Evolutionary conservation across 2,888 invertebrate species (phyloP).

Genomic region (Erebia epiphron): DNA sequence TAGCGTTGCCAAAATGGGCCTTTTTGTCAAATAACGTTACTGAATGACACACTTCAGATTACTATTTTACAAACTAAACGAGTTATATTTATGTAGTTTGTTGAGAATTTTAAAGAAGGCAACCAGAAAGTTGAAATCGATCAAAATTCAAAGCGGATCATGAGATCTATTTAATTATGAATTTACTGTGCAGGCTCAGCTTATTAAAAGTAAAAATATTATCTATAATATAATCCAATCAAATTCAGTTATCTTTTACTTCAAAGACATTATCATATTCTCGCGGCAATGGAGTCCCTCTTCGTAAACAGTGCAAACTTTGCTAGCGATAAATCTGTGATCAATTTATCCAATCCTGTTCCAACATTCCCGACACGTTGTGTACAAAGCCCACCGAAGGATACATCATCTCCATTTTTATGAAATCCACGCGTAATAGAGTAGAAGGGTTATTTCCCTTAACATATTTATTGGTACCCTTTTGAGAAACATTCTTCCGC

Average conservation of each 20-base stretch:
- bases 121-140: too few species aligned
- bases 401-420: constrained; percentile 37
- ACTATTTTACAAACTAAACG: too few species aligned
- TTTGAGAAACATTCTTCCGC: constrained; percentile 15
- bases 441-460: constrained; percentile 26
- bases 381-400: constrained; percentile 34
- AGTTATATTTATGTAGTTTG: too few species aligned
- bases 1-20: too few species aligned
- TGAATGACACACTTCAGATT: too few species aligned
- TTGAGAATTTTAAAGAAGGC: too few species aligned
- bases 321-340: constrained; percentile 27
- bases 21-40: too few species aligned
- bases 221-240: too few species aligned
- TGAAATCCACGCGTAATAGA: constrained; percentile 34
- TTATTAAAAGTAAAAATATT: too few species aligned
- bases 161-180: too few species aligned
- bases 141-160: too few species aligned
- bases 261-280: constrained; percentile 1
- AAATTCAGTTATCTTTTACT: not conserved
- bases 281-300: not conserved
- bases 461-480: constrained; percentile 31
- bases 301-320: constrained; percentile 14
- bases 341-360: constrained; percentile 24
- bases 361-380: constrained; percentile 33
- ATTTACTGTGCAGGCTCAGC: too few species aligned